These are phyloP conservation scores for Dunckerocampus dactyliophorus DNA, from an alignment of 2,113 vertebrate genomes.

Conservation along the genomic window DNA sequence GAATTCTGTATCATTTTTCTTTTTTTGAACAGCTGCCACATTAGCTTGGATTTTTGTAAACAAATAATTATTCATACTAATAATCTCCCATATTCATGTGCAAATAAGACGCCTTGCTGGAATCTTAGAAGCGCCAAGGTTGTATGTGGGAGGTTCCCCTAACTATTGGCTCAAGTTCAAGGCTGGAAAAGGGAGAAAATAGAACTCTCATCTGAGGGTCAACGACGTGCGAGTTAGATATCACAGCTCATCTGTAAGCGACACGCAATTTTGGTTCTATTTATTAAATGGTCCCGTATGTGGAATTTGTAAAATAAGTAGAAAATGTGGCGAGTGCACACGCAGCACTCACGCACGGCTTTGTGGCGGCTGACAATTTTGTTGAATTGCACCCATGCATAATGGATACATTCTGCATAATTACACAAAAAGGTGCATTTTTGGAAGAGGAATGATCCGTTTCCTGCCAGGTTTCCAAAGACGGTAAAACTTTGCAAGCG, in stretches of 20 bases:
- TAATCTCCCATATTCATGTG: conserved; percentile 75
- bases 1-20: conserved; percentile 59
- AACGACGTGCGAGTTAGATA: conserved; percentile 38
- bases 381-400: conserved; percentile 16
- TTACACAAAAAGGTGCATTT: conserved; percentile 38
- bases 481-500: conserved; percentile 8
- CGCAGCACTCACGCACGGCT: conserved; percentile 3
- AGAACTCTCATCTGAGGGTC: conserved; percentile 43
- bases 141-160: conserved; percentile 67
- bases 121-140: conserved; percentile 69
- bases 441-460: conserved; percentile 3
- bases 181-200: conserved; percentile 4
- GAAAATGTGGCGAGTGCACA: neutral
- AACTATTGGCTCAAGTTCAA: conserved; percentile 44
- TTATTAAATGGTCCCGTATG: neutral
- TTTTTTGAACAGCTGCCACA: conserved; percentile 68
- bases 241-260: conserved; percentile 26
- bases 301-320: too few relatives aligned
- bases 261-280: conserved; percentile 20
- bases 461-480: conserved; percentile 23
- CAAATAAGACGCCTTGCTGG: conserved; percentile 67
- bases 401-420: conserved; percentile 33
- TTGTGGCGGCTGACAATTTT: conserved; percentile 17
- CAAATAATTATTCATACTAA: conserved; percentile 80
- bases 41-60: conserved; percentile 69